Conservation (phyloP, 1,140 invertebrate species). For the Drosophila tani region DNA sequence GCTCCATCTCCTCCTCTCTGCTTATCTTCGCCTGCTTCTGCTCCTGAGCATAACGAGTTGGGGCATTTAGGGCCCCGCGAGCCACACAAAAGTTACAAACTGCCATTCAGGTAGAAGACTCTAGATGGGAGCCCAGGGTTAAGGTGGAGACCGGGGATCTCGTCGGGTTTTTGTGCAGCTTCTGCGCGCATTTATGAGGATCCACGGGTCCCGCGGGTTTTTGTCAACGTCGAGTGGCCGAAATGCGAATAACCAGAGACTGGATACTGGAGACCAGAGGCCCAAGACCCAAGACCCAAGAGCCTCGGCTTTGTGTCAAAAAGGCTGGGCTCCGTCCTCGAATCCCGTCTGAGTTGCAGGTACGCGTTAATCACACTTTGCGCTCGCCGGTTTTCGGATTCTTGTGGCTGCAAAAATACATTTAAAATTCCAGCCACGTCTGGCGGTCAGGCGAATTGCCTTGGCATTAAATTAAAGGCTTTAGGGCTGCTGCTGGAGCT, state of each 20-base stretch:
- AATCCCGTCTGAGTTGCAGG: conserved; percentile 58
- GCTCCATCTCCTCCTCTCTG: conserved; percentile 9
- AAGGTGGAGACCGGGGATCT: conserved; percentile 9
- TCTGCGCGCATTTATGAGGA: conserved; percentile 70
- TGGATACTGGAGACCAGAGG: not conserved
- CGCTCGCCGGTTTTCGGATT: conserved; percentile 63
- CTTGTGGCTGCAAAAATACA: conserved; percentile 49
- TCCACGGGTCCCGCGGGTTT: conserved; percentile 50
- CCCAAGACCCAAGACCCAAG: not conserved
- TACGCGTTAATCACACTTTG: conserved; percentile 79
- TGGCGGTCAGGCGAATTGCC: conserved; percentile 66
- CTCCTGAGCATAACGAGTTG: conserved; percentile 68
- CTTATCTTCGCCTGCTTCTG: conserved; percentile 49
- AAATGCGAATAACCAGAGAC: conserved; percentile 10
- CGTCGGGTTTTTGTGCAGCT: conserved; percentile 76
- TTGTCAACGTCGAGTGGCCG: conserved; percentile 58
- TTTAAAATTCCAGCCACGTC: conserved; percentile 76
- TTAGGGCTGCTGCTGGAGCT: conserved; percentile 24
- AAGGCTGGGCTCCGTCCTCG: conserved; percentile 54
- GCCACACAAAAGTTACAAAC: conserved; percentile 65
- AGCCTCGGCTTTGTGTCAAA: conserved; percentile 62
- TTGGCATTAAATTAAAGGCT: conserved; percentile 73
- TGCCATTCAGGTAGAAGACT: conserved; percentile 50
- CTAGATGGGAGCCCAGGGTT: not conserved
- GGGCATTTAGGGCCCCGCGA: conserved; percentile 68